Evolutionary conservation across 2,797 vertebrate species (phyloP).

Genomic region (Picus viridis): DNA sequence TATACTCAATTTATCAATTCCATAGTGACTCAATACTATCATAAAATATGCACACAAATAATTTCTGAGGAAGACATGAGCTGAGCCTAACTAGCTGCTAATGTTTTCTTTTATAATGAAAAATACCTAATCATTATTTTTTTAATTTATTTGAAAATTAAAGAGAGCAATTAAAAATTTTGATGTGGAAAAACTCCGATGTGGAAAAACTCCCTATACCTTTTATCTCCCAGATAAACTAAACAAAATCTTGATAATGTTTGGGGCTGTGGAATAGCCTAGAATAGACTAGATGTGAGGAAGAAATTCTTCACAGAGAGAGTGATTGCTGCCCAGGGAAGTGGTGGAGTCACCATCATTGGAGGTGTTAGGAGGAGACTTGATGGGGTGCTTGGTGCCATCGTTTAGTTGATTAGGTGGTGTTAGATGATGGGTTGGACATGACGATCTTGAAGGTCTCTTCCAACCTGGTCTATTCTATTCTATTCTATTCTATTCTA

Average conservation of each 20-base stretch:
- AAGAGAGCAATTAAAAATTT: neutral
- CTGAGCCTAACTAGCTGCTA: neutral
- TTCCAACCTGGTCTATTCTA: too few relatives aligned
- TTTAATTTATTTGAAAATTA: neutral
- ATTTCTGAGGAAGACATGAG: neutral
- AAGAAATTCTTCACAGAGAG: too few relatives aligned
- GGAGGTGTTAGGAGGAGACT: too few relatives aligned
- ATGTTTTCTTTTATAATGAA: neutral
- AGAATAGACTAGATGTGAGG: neutral
- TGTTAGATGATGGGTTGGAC: too few relatives aligned
- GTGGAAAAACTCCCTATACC: neutral
- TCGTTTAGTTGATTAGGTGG: too few relatives aligned
- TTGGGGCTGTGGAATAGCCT: neutral
- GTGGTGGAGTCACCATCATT: too few relatives aligned
- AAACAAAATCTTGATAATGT: neutral
- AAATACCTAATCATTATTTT: neutral
- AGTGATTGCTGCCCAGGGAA: too few relatives aligned
- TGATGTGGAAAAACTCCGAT: neutral
- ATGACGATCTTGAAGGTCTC: too few relatives aligned
- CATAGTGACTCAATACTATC: neutral
- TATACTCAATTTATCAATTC: neutral
- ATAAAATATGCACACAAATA: neutral
- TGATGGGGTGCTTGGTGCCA: too few relatives aligned
- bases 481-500: too few relatives aligned
- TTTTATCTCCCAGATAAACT: neutral